Base-by-base conservation (phyloP, 2,113 vertebrate genomes). In the Paraplagusia blochii region DNA sequence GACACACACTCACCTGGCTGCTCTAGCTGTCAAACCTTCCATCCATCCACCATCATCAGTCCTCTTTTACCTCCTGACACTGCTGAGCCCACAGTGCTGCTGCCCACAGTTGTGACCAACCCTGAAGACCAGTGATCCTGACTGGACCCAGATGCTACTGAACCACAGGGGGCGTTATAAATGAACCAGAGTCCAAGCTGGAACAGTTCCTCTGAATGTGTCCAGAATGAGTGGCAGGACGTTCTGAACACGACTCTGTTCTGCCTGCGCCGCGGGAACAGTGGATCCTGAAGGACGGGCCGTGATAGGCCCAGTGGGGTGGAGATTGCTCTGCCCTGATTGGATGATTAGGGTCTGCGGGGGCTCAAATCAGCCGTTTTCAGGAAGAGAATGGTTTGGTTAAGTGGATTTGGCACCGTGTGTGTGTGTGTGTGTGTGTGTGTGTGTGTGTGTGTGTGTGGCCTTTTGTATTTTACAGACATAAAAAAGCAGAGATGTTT, bases 291-390 rank as follows among this genome's bases (percentile, higher is more conserved):
- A 76, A 72, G 35, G 40, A 46, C 79, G 71, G 79, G 39, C 71
- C 80, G 73, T 85, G 84, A 85, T 88, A 83, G 84, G 83, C 86
- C 72, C 86, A 84, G 85, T 88, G 78, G 86, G 84, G 80, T 81
- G 81, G 81, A 88, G 85, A 88, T 88, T 87, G 80, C 79, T 80
- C 83, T 79, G 83, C 66, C 69, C 84, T 88, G 86, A 88, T 87
- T 88, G 86, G 85, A 87, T 87, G 86, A 88, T 88, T 88, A 87
- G 56, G 67, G 84, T 79, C 86, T 82, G 81, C 81, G 73, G 86
- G 86, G 70, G 84, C 81, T 79, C 81, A 80, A 88, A 88, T 88
- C 84, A 88, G 86, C 74, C 74, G 80, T 83, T 88, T 87, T 87
- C 81, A 87, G 83, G 78, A 85, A 82, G 78, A 80, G 72, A 84